Conservation (phyloP, 1,140 invertebrate species). For the Eurosta solidaginis region DNA sequence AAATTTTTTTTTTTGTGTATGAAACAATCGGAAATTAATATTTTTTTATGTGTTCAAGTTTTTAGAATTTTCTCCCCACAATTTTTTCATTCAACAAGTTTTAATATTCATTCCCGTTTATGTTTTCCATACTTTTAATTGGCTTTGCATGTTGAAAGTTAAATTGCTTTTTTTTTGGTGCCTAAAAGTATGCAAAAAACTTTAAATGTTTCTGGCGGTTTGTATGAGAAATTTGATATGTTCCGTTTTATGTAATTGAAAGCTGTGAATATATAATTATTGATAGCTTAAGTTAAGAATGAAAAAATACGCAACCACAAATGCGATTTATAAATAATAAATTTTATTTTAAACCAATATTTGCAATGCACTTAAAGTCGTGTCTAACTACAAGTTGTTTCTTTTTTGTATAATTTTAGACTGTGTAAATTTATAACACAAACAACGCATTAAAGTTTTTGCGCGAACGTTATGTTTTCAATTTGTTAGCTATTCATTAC, state of each 20-base stretch:
- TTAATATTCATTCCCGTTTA: too few relatives aligned
- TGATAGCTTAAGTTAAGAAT: background rate
- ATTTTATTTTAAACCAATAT: background rate
- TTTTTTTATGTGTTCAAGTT: too few relatives aligned
- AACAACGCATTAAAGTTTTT: background rate
- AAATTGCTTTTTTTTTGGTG: conserved; percentile 47
- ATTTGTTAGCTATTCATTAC: background rate
- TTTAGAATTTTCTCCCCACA: too few relatives aligned
- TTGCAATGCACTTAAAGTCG: background rate
- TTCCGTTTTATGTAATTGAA: background rate
- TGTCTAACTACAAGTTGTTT: background rate
- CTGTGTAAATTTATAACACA: background rate
- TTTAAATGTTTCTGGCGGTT: too few relatives aligned
- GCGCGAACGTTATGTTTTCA: background rate
- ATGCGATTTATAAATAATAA: conserved; percentile 7
- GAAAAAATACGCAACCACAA: background rate
- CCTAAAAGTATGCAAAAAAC: conserved; percentile 29
- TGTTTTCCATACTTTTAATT: background rate
- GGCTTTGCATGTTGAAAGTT: background rate
- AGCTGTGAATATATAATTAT: background rate
- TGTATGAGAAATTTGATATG: background rate
- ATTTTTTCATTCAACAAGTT: too few relatives aligned
- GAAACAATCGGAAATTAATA: too few relatives aligned
- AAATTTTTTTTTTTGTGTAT: too few relatives aligned
- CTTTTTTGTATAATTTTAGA: background rate